Evolutionary conservation across 2,888 invertebrate species (phyloP), one percentile per base, ranked within the genome.

Genomic region (Abrostola tripartita): DNA sequence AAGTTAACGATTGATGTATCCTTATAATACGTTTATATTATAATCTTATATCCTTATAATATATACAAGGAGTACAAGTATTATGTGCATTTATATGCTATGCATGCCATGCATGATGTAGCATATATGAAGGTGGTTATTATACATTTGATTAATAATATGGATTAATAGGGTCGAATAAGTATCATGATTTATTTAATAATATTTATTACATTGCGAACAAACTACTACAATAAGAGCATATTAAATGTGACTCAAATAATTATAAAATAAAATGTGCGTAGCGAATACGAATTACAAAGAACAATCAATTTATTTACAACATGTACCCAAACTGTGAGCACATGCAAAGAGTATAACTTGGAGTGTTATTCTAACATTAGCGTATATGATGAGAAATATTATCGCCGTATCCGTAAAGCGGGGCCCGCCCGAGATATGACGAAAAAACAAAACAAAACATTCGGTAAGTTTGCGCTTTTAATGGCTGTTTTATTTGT

Each of bases 401-500:
- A 82, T 83, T 81, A 79, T 79, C 75, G 74, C 79, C 72, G 75
- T 81, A 84, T 76, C 77, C 79, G 77, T 79, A 84, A 83, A 75
- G 69, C 74, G 74, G 76, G 75, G 79, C 77, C 76, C 76, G 72
- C 81, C 79, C 76, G 82, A 84, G 76, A 82, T 84, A 85, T 84
- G 87, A 86, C 84, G 83, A 88, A 89, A 90, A 87, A 83, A 86
- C 85, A 88, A 90, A 89, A 90, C 88, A 90, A 90, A 91, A 88
- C 90, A 90, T 89, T 90, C 83, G 81, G 85, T 85, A 90, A 92
- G 89, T 93, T 93, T 90, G 83, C 81, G 87, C 86, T 85, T 90
- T 87, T 92, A 92, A 93, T 88, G 90, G 85, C 81, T 85, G 87
- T 93, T 93, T 94, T 93, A 93, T 93, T 91, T 90, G 90, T 91